Base-by-base conservation (phyloP, 1,140 invertebrate species). In the Triops cancriformis region DNA sequence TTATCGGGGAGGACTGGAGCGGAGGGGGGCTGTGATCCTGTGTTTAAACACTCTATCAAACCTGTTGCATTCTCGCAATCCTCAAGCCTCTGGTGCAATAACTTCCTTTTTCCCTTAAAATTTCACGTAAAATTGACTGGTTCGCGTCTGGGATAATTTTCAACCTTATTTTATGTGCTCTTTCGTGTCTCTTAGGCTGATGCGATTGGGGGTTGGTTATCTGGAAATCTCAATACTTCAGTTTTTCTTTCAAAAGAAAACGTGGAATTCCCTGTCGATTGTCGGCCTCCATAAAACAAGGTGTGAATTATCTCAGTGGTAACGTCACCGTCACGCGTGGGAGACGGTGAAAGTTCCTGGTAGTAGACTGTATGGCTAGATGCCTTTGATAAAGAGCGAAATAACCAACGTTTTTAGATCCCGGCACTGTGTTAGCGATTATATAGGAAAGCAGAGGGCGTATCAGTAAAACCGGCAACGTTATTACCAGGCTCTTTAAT, bases 21-120 rank as follows among this genome's bases (percentile, higher is more conserved):
- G 31, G 31, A 37, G 31, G 31, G 18, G 51, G 51, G n/a, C 51
- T 18, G 51, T 23, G 51, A 11, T 64, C 51, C 51, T 64, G 51
- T 64, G 51, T 64, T 64, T 64, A 64, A 64, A 64, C 51, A 64
- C 51, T 45, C 43, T 64, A 64, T 64, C 51, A 64, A 64, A 23
- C 51, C 51, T 64, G 51, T 18, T 18, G 18, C 18, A 18, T n/a
- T 64, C 51, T 64, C 51, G 51, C 51, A 64, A 64, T 64, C 10
- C 51, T 64, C 14, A 6, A 23, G 23, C 14, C 23, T n/a, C 10
- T 64, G 51, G 51, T 64, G 51, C 51, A 64, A 64, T 64, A 64
- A 64, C 51, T 64, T 3, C 18, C 11, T 64, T 64, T 18, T 5
- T 18, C 18, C 3, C 18, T 6, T 12, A 64, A 64, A 64, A 64